phyloP scores from a whole-genome alignment of 1,140 invertebrate species.

The Eumaeus atala region DNA sequence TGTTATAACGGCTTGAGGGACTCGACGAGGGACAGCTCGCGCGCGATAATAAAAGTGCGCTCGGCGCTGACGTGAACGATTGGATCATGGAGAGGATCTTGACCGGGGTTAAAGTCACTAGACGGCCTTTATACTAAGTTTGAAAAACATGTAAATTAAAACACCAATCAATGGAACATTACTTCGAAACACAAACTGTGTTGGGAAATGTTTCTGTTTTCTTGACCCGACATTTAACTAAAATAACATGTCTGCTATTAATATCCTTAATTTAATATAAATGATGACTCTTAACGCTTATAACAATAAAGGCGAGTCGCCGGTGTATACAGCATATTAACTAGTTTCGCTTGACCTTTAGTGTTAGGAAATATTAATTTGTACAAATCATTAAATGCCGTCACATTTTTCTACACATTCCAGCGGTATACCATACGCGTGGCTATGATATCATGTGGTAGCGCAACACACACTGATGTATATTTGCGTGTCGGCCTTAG shows the following conservation, averaged over 20 bases:
- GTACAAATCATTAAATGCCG: constrained; percentile 9
- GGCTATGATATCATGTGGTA: constrained; percentile 2
- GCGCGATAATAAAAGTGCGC: too few relatives aligned
- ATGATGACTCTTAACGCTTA: not conserved
- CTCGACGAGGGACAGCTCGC: too few relatives aligned
- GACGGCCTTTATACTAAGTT: too few relatives aligned
- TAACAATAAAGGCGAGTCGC: not conserved
- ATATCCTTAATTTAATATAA: not conserved
- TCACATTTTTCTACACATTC: constrained; percentile 9
- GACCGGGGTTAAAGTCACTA: too few relatives aligned
- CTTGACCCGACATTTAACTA: too few relatives aligned
- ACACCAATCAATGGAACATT: too few relatives aligned
- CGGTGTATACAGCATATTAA: not conserved
- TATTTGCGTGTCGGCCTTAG: not conserved
- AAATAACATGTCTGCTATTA: not conserved
- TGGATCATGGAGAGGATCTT: too few relatives aligned
- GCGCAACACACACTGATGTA: not conserved
- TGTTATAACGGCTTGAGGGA: too few relatives aligned
- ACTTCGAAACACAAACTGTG: too few relatives aligned
- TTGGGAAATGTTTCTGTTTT: too few relatives aligned
- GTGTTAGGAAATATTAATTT: constrained; percentile 8
- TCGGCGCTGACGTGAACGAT: too few relatives aligned
- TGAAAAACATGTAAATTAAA: too few relatives aligned
- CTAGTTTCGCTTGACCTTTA: constrained; percentile 11
- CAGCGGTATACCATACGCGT: not conserved